phyloP scores from a whole-genome alignment of 2,888 invertebrate genomes.

The Hydrotaea diabolus region DNA sequence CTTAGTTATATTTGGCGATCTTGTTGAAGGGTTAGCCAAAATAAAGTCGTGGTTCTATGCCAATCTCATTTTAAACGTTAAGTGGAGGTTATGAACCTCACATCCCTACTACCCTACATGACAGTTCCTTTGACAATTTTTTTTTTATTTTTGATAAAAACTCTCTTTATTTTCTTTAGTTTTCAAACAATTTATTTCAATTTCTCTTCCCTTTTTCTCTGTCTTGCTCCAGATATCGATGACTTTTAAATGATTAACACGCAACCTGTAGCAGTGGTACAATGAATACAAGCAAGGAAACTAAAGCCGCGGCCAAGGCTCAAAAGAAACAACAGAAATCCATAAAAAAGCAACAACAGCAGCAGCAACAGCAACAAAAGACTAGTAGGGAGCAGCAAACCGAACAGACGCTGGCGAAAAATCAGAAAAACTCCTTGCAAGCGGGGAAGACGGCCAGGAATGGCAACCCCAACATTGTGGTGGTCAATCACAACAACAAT shows the following conservation, averaged over 20 bases:
- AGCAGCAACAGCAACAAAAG: conserved; percentile 67
- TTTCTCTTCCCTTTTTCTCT: neutral
- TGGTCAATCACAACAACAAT: conserved; percentile 71
- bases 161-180: too few relatives aligned
- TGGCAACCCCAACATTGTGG: conserved; percentile 43
- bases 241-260: conserved; percentile 29
- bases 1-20: too few relatives aligned
- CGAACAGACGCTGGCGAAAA: conserved; percentile 82
- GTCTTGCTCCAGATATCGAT: conserved; percentile 42
- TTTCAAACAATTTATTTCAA: too few relatives aligned
- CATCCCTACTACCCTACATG: too few relatives aligned
- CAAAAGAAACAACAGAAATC: conserved; percentile 81
- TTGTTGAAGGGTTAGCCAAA: too few relatives aligned
- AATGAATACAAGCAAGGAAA: conserved; percentile 74
- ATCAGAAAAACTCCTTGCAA: conserved; percentile 80
- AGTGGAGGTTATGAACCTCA: too few relatives aligned
- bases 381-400: conserved; percentile 79
- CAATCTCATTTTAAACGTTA: too few relatives aligned
- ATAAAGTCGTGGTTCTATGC: too few relatives aligned
- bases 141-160: too few relatives aligned
- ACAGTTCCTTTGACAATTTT: too few relatives aligned
- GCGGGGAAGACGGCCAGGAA: conserved; percentile 62
- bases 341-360: conserved; percentile 73
- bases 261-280: conserved; percentile 15
- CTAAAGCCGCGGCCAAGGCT: conserved; percentile 78